Evolutionary conservation across 2,888 invertebrate species (phyloP).

Genomic region (Pyrocoelia pectoralis): DNA sequence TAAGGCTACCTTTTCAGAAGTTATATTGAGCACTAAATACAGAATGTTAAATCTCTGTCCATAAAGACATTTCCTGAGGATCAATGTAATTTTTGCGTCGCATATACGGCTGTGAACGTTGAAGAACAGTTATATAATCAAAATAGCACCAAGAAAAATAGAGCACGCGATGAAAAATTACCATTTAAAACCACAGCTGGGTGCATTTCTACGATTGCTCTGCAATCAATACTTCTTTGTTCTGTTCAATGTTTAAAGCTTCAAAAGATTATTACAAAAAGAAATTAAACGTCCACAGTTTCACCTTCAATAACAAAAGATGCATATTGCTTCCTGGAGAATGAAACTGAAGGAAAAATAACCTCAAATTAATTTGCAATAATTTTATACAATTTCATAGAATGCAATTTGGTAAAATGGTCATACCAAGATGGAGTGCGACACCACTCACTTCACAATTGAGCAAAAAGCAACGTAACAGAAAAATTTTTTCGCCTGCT

Average conservation of each 20-base stretch:
- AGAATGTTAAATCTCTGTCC: neutral
- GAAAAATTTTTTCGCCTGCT: too few species aligned
- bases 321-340: neutral
- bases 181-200: too few species aligned
- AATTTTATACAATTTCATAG: neutral
- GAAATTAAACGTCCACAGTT: neutral
- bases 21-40: neutral
- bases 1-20: neutral
- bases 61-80: neutral
- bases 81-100: neutral
- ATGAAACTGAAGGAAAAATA: neutral
- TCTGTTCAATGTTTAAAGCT: neutral
- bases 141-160: neutral
- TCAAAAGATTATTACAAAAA: neutral
- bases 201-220: neutral
- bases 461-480: too few species aligned
- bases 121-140: too few species aligned
- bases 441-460: too few species aligned
- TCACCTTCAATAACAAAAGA: neutral
- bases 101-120: neutral
- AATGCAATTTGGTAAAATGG: neutral
- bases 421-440: too few species aligned
- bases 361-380: neutral
- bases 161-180: neutral
- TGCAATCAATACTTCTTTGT: neutral